Percentiles rank a stretch among this genome's conserved stretches.
Conservation (phyloP, 1,140 invertebrate species). For the Trichonephila clavata region DNA sequence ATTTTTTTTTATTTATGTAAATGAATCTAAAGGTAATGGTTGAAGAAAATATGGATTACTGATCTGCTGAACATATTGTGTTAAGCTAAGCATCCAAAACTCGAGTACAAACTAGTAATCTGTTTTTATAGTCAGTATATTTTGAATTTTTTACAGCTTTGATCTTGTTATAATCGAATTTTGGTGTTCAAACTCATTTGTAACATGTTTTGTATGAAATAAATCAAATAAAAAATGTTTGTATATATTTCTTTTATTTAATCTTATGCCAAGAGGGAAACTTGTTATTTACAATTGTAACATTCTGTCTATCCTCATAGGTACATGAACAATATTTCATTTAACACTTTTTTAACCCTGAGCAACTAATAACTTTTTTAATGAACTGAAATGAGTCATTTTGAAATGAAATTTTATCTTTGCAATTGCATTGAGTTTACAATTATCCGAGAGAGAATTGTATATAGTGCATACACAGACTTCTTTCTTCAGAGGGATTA, state of each 20-base stretch:
- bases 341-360: no score
- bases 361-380: no score
- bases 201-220: slow-evolving; percentile 15
- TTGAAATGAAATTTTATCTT: no score
- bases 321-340: no score
- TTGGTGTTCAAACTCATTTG: background rate
- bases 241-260: background rate
- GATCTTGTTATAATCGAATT: background rate
- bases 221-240: background rate
- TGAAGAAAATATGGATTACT: background rate
- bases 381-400: no score
- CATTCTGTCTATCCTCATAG: no score
- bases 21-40: background rate
- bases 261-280: background rate
- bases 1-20: background rate
- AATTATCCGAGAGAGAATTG: no score
- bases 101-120: background rate
- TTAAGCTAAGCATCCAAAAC: background rate
- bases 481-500: no score
- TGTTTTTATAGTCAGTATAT: background rate
- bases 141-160: slow-evolving; percentile 32
- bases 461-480: no score
- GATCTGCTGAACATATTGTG: background rate
- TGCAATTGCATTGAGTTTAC: no score
- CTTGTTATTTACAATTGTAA: no score